Base-by-base conservation (phyloP, 2,113 vertebrate species). In the Theristicus caerulescens region DNA sequence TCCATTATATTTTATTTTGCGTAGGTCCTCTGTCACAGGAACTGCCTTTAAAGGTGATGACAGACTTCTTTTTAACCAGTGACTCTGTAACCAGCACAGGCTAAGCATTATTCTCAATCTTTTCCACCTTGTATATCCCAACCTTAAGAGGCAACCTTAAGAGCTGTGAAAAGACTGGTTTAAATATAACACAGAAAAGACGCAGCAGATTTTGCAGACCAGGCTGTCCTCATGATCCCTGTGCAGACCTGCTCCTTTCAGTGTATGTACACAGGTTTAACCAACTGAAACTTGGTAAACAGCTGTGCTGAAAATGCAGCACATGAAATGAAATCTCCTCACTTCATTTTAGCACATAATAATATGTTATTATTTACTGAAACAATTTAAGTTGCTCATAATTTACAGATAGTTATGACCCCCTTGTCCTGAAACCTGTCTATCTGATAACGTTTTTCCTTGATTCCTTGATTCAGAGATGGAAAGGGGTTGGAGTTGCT, bases 241-340 rank as follows among this genome's bases (percentile, higher is more conserved):
- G 64, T 3, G 8, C 57, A 76, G 74, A 49, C 46, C 58, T 62
- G 44, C 36, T 95, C 57, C 65, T 81, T 77, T 86, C 76, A 24
- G 76, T 3, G 1, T 91, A 59, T 76, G 82, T 94, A 92, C 95
- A 82, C 69, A 93, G 44, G 72, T 71, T 95, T 88, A 96, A 86
- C 83, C 55, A 70, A 80, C 54, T 66, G 90, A 92, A 91, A 88
- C 93, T 72, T 17, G 32, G 86, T 86, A 95, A 97, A 96, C 84
- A 94, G 86, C 72, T 89, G 59, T 22, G 49, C 71, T 78, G 67
- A 78, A 86, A 93, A 88, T 20, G 18, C 70, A 77, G 42, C 38
- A 65, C 61, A 42, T 40, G 44, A 51, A 40, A 81, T 59, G n/a
- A 94, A 94, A 88, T 16, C 2, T 13, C 17, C 82, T 73, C 5